These are phyloP conservation scores for Drosophila takahashii DNA, from an alignment of 1,140 invertebrate genomes.

Conservation along the genomic window DNA sequence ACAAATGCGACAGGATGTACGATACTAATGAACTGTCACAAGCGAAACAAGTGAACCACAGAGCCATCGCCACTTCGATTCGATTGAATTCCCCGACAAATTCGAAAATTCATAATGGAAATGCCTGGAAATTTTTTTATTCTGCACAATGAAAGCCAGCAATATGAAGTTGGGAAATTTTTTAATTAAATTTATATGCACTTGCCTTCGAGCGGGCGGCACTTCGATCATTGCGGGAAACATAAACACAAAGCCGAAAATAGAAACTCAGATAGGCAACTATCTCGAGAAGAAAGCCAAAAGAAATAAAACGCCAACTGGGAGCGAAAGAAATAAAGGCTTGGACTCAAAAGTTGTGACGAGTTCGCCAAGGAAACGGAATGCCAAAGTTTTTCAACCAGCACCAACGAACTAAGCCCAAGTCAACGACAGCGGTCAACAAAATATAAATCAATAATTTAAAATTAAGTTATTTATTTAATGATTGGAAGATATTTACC, in stretches of 20 bases:
- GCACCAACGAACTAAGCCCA: not conserved
- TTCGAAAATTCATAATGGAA: conserved; percentile 31
- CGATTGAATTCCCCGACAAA: conserved; percentile 11
- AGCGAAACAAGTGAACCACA: conserved; percentile 4
- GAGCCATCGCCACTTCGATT: conserved; percentile 37
- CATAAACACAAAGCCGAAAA: conserved; percentile 16
- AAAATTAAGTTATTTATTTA: too few relatives aligned
- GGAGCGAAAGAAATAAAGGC: conserved; percentile 25
- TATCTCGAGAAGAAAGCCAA: not conserved
- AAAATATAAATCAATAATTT: not conserved
- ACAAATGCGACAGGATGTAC: conserved; percentile 70
- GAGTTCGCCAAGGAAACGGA: conserved; percentile 62
- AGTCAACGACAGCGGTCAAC: conserved; percentile 1
- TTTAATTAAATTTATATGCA: conserved; percentile 67
- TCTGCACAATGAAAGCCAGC: not conserved
- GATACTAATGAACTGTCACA: conserved; percentile 71
- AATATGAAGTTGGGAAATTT: conserved; percentile 7
- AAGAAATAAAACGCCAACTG: conserved; percentile 7
- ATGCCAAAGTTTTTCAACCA: conserved; percentile 58
- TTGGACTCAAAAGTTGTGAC: conserved; percentile 57
- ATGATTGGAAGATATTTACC: too few relatives aligned
- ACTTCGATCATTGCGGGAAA: conserved; percentile 20
- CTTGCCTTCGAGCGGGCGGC: conserved; percentile 4
- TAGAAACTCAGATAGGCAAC: conserved; percentile 2
- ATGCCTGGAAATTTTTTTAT: not conserved